These are phyloP conservation scores for Lutjanus campechanus DNA, from an alignment of 2,797 vertebrate genomes.

Conservation along the genomic window DNA sequence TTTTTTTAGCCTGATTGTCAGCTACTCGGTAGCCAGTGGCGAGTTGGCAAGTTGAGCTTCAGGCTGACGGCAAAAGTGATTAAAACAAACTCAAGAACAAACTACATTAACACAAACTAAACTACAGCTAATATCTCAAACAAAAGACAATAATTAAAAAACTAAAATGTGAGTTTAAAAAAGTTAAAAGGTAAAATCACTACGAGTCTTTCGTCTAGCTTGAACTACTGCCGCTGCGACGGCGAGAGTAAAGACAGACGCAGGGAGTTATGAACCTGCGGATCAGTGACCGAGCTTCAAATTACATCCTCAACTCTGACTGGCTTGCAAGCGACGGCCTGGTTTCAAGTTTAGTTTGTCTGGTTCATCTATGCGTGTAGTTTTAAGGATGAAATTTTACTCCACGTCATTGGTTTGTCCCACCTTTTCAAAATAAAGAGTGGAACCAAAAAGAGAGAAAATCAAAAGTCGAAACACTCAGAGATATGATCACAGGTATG, in stretches of 20 bases:
- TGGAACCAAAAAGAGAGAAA: constrained; percentile 10
- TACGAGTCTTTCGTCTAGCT: not conserved
- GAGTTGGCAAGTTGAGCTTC: constrained; percentile 39
- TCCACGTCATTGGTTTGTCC: constrained; percentile 5
- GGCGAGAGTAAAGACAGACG: not conserved
- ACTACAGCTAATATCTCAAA: constrained; percentile 37
- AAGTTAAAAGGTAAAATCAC: constrained; percentile 27
- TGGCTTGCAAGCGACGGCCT: not conserved
- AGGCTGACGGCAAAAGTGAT: constrained; percentile 35
- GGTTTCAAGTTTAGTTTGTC: constrained; percentile 23
- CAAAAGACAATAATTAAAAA: constrained; percentile 2
- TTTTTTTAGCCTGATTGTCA: constrained; percentile 37
- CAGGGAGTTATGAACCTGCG: not conserved
- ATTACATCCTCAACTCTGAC: constrained; percentile 20
- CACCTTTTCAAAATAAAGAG: constrained; percentile 51
- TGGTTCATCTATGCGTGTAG: not conserved
- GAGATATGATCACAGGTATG: not conserved
- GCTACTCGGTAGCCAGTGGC: constrained; percentile 39
- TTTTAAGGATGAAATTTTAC: constrained; percentile 10
- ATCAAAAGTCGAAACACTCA: constrained; percentile 7
- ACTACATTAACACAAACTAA: constrained; percentile 35
- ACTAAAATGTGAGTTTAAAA: constrained; percentile 36
- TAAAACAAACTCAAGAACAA: constrained; percentile 32
- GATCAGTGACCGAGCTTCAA: constrained; percentile 5
- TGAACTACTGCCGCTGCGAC: constrained; percentile 11